Conservation (phyloP, 2,797 vertebrate genomes). For the Bucorvus abyssinicus region DNA sequence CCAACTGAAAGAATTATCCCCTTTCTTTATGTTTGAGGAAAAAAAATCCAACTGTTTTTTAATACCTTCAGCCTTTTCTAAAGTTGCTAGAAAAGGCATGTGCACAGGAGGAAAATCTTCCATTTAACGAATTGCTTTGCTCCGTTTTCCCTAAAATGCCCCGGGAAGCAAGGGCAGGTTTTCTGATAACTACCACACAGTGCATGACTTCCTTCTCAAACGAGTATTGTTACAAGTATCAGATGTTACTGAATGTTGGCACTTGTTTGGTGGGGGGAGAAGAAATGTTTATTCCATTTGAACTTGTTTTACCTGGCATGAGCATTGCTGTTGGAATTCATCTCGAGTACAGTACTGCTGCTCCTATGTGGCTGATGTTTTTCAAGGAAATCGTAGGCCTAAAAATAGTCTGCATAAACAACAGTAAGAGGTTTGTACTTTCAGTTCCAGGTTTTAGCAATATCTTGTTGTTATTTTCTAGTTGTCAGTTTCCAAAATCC, state of each 20-base stretch:
- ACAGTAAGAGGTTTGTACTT: conserved; percentile 69
- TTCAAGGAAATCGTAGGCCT: conserved; percentile 72
- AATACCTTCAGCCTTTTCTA: neutral
- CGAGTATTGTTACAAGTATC: neutral
- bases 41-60: neutral
- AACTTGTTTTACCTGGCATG: conserved; percentile 62
- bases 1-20: neutral
- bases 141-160: neutral
- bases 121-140: fast-evolving
- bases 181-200: neutral
- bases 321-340: conserved; percentile 41
- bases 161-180: neutral
- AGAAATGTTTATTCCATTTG: conserved; percentile 25
- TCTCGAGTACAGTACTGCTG: conserved; percentile 53
- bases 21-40: neutral
- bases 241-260: conserved; percentile 4
- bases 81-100: neutral
- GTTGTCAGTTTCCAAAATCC: conserved; percentile 60
- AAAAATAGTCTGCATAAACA: conserved; percentile 75
- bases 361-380: conserved; percentile 64
- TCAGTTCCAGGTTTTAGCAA: conserved; percentile 67
- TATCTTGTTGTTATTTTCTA: conserved; percentile 64
- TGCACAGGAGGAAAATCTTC: neutral
- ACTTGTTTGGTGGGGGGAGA: neutral
- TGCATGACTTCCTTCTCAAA: neutral